phyloP scores from a whole-genome alignment of 53 echinoderm and acorn worm genomes.

The Temnopleurus reevesii region DNA sequence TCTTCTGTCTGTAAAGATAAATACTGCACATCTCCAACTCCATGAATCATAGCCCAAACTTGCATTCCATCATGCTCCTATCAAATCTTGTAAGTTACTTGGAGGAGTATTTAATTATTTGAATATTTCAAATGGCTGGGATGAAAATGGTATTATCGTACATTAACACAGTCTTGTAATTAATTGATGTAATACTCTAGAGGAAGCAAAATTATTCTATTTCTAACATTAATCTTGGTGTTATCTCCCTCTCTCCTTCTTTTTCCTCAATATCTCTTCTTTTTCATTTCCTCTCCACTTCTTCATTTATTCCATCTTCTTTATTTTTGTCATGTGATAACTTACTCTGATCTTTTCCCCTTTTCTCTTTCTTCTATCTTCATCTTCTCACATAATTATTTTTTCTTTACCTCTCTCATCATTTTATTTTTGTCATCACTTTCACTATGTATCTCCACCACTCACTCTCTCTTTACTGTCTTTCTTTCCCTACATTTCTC shows the following conservation, averaged over 20 bases:
- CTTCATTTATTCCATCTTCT: not conserved
- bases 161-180: too few species aligned
- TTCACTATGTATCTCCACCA: not conserved
- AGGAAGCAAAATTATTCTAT: too few species aligned
- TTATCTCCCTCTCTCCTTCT: not conserved
- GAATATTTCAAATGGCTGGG: too few species aligned
- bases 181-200: too few species aligned
- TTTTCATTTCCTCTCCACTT: not conserved
- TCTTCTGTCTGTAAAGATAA: slow-evolving; percentile 4
- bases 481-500: not conserved
- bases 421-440: not conserved
- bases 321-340: not conserved
- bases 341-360: not conserved
- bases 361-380: not conserved
- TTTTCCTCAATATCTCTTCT: not conserved
- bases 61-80: not conserved
- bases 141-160: too few species aligned
- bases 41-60: not conserved
- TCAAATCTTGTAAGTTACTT: not conserved
- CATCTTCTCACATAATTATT: too few species aligned
- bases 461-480: not conserved
- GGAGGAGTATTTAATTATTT: too few species aligned
- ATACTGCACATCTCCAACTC: not conserved
- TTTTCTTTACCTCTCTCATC: not conserved
- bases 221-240: too few species aligned